These are phyloP conservation scores for Bubo bubo DNA, from an alignment of 2,113 vertebrate species.

Conservation along the genomic window DNA sequence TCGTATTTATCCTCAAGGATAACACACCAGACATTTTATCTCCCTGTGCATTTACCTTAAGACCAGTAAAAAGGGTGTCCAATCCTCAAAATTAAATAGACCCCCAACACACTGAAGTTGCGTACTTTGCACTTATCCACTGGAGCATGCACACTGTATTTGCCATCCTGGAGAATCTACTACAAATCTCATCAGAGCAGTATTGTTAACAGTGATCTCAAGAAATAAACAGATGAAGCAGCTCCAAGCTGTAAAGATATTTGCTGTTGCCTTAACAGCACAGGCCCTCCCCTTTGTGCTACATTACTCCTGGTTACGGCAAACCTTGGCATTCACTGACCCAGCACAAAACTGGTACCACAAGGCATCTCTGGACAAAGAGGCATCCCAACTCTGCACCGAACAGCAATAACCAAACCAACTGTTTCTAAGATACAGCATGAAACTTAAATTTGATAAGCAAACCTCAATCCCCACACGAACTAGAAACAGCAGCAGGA, in stretches of 20 bases:
- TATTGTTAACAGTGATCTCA: background rate
- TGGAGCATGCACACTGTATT: background rate
- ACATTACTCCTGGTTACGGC: background rate
- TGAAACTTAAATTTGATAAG: background rate
- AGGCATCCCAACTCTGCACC: background rate
- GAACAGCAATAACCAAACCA: background rate
- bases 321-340: background rate
- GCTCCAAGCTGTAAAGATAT: background rate
- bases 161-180: background rate
- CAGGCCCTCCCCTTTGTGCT: background rate
- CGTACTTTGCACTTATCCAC: background rate
- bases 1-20: background rate
- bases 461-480: background rate
- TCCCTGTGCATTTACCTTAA: background rate
- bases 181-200: background rate
- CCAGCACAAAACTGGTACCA: background rate
- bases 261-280: background rate
- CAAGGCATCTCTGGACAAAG: background rate
- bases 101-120: background rate
- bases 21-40: background rate
- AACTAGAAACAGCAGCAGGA: background rate
- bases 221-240: background rate
- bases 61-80: background rate
- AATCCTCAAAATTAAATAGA: background rate
- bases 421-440: background rate